These are phyloP conservation scores for Phymastichus coffea DNA, from an alignment of 1,140 invertebrate species.

Conservation along the genomic window DNA sequence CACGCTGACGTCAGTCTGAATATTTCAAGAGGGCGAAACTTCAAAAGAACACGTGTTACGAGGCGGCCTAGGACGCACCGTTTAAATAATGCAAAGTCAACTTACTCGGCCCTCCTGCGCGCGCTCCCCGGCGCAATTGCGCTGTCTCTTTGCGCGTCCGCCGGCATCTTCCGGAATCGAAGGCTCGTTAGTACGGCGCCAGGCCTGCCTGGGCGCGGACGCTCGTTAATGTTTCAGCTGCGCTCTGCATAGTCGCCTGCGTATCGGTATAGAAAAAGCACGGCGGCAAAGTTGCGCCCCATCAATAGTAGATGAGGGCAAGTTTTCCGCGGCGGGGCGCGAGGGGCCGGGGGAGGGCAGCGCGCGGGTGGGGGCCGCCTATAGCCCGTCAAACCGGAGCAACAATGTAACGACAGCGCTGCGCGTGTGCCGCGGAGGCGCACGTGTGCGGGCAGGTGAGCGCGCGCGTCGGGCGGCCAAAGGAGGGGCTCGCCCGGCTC, in stretches of 20 bases:
- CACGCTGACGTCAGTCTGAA: conserved; percentile 53
- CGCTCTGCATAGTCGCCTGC: neutral
- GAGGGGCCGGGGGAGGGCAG: neutral
- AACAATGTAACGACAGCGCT: too few relatives aligned
- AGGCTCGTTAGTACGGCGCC: neutral
- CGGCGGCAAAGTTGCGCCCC: conserved; percentile 3
- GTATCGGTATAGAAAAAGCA: too few relatives aligned
- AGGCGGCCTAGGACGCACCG: conserved; percentile 50
- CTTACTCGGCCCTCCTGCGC: conserved; percentile 43
- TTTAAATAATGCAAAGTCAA: conserved; percentile 59
- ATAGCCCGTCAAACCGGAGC: too few relatives aligned
- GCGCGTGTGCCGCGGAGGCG: conserved; percentile 7
- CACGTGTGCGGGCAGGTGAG: conserved; percentile 9
- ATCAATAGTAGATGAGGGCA: conserved; percentile 8
- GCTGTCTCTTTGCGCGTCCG: conserved; percentile 15
- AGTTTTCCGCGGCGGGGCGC: neutral
- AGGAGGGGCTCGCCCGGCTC: neutral
- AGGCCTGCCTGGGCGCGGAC: neutral
- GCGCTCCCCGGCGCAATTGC: conserved; percentile 31
- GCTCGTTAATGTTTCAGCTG: neutral
- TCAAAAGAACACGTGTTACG: conserved; percentile 58
- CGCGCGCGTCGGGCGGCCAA: neutral
- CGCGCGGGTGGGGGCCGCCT: too few relatives aligned
- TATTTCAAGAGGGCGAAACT: conserved; percentile 56
- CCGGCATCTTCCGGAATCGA: too few relatives aligned